phyloP scores from a whole-genome alignment of 2,113 vertebrate genomes.

The Speoplatyrhinus poulsoni region DNA sequence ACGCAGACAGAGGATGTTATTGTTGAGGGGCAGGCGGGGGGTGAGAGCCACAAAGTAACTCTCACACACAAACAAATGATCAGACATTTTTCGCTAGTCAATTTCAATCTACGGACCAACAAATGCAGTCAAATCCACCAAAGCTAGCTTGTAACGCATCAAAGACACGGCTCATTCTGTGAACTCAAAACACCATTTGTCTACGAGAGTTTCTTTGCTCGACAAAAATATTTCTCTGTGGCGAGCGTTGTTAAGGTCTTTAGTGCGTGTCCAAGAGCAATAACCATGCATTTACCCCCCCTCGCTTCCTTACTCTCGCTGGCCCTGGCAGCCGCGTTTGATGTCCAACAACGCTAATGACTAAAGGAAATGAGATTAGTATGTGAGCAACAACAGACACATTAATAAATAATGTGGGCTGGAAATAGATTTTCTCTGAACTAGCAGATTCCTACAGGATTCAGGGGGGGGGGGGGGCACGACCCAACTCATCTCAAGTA shows the following conservation, averaged over 20 bases:
- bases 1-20: constrained; percentile 46
- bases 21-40: constrained; percentile 27
- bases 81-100: constrained; percentile 6
- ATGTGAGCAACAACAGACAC: constrained; percentile 63
- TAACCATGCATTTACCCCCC: constrained; percentile 30
- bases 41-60: constrained; percentile 30
- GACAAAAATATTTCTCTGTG: constrained; percentile 32
- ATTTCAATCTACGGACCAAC: constrained; percentile 12
- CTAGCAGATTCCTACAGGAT: constrained; percentile 34
- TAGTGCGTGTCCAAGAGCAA: constrained; percentile 52
- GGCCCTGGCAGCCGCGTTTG: constrained; percentile 60
- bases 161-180: constrained; percentile 19
- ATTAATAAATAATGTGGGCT: constrained; percentile 66
- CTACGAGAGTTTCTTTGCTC: constrained; percentile 34
- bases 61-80: constrained; percentile 9
- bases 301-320: constrained; percentile 8
- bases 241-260: constrained; percentile 39
- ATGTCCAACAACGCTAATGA: constrained; percentile 69
- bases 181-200: constrained; percentile 3
- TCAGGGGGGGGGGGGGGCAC: constrained; percentile 7
- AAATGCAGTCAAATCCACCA: constrained; percentile 5
- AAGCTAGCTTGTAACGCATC: neutral
- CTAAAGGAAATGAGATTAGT: constrained; percentile 71
- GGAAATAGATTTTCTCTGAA: constrained; percentile 54
- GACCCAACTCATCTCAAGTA: constrained; percentile 15